phyloP scores from a whole-genome alignment of 2,113 vertebrate genomes.

The Sterrhoptilus dennistouni region DNA sequence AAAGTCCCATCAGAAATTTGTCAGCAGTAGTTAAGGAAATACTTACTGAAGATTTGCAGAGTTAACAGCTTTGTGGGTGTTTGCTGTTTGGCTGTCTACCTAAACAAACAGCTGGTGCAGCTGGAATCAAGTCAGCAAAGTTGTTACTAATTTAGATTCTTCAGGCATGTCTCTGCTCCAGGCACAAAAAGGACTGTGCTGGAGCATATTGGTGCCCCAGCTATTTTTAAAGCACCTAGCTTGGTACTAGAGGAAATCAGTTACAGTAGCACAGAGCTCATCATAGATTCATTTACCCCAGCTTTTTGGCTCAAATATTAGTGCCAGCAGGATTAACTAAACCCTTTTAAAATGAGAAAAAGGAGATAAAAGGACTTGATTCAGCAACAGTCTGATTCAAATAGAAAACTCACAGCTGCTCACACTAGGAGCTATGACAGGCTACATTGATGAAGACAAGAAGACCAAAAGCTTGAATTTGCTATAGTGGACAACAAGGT shows the following conservation, averaged over 20 bases:
- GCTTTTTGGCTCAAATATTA: background rate
- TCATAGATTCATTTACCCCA: background rate
- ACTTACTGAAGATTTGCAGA: conserved; percentile 42
- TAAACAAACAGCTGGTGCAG: conserved; percentile 48
- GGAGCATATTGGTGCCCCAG: background rate
- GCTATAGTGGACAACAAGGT: background rate
- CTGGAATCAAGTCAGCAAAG: conserved; percentile 26
- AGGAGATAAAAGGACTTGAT: conserved; percentile 9
- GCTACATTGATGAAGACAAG: background rate
- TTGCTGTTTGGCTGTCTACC: conserved; percentile 17
- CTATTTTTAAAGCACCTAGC: background rate
- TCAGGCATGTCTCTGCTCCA: background rate
- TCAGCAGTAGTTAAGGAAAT: conserved; percentile 51
- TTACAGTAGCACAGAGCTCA: background rate
- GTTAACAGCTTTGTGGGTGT: conserved; percentile 32
- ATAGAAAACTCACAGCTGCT: background rate
- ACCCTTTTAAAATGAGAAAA: background rate
- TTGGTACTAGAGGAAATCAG: background rate
- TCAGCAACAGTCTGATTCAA: background rate
- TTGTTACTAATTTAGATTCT: conserved; percentile 1
- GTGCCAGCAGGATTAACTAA: conserved; percentile 19
- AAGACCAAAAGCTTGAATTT: background rate
- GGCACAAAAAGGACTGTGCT: background rate
- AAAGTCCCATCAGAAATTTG: conserved; percentile 37
- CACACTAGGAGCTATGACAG: background rate